phyloP scores from a whole-genome alignment of 2,888 invertebrate genomes.

The Eudemis profundana region DNA sequence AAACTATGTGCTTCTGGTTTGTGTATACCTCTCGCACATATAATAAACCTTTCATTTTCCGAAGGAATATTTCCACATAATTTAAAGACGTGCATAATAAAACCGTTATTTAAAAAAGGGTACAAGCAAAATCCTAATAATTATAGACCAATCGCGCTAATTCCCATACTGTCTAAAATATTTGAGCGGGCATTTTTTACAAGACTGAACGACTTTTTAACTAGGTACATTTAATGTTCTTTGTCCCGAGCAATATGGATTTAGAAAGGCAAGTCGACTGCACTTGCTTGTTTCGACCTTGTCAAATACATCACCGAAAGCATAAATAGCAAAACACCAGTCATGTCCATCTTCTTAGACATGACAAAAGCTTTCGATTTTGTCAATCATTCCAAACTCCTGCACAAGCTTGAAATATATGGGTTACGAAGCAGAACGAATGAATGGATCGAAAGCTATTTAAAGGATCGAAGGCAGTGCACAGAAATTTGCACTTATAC shows the following conservation, averaged over 20 bases:
- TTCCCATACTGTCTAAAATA: too few relatives aligned
- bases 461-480: too few relatives aligned
- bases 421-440: constrained; percentile 1
- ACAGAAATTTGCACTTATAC: too few relatives aligned
- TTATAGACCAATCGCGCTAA: neutral
- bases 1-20: neutral
- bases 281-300: neutral
- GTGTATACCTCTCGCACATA: neutral
- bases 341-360: too few relatives aligned
- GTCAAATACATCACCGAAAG: too few relatives aligned
- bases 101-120: neutral
- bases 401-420: constrained; percentile 5
- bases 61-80: neutral
- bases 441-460: constrained; percentile 14
- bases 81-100: neutral
- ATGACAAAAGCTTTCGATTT: constrained; percentile 3
- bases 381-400: constrained; percentile 1
- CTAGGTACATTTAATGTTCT: too few relatives aligned
- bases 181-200: too few relatives aligned
- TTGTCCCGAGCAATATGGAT: too few relatives aligned
- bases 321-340: too few relatives aligned
- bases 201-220: too few relatives aligned
- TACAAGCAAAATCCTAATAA: neutral
- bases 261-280: too few relatives aligned
- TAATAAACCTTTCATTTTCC: constrained; percentile 3